Evolutionary conservation across 2,113 vertebrate species (phyloP), one percentile per base, ranked within the genome.

Genomic region (Paramormyrops kingsleyae): DNA sequence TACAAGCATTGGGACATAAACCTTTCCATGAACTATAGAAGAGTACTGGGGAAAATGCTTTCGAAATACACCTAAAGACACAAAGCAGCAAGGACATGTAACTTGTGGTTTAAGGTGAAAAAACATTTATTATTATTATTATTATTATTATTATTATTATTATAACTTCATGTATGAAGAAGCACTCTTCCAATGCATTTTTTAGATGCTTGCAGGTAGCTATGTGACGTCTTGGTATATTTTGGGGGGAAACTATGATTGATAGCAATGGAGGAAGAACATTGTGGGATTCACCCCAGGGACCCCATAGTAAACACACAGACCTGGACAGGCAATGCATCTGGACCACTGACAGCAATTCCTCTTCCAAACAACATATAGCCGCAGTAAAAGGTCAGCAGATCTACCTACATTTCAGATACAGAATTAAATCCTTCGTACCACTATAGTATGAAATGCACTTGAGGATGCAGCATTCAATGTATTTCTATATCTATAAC

Each of bases 301-400:
- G 83, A 84, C 83, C 21, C 83, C 44, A 47, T 1, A 24, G 83
- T 47, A 84, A 84, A 84, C 83, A 84, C 83, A 84, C 42, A 84
- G 83, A 21, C 44, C 83, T 24, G 44, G 83, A 47, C 44, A 47
- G 44, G 83, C 83, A 84, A 84, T 84, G 83, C 83, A 84, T 84
- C 83, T 84, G 83, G 39, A 47, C 13, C 44, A 13, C 19, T 84
- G 44, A 84, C 44, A 84, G 83, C 44, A 84, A 84, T 84, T 84
- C 83, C 21, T 84, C 83, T 84, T 84, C 83, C 83, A 47, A 46
- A 84, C 39, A 84, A 84, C 44, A 84, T n/a, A 47, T 27, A 84
- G 83, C 19, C 24, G 44, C 83, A 84, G 83, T 47, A 84, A 47
- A 84, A 84, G 83, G 83, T 84, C 83, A 84, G 44, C 44, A n/a